These are phyloP conservation scores for Varroa destructor DNA, from an alignment of 1,140 invertebrate genomes.

Conservation along the genomic window DNA sequence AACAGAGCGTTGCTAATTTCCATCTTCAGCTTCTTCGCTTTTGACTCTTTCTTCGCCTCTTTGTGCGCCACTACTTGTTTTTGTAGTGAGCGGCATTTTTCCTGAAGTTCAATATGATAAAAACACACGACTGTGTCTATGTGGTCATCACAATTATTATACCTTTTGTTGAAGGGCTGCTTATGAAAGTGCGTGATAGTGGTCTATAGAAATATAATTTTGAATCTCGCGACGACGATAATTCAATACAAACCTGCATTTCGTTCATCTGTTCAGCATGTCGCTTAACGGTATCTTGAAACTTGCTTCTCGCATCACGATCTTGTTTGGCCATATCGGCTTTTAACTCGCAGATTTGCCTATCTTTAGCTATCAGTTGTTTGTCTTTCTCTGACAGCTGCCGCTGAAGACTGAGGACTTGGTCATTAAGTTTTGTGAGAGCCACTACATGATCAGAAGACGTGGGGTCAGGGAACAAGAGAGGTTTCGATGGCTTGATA, in stretches of 20 bases:
- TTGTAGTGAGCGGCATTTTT: conserved; percentile 38
- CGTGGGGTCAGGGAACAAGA: conserved; percentile 52
- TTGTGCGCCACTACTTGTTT: conserved; percentile 64
- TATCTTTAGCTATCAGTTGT: conserved; percentile 73
- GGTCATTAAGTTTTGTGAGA: conserved; percentile 81
- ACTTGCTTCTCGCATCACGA: conserved; percentile 65
- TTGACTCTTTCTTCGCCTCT: conserved; percentile 53
- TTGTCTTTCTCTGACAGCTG: conserved; percentile 69
- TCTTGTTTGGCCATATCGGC: conserved; percentile 76
- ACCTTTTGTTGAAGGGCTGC: background rate
- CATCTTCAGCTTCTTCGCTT: conserved; percentile 20
- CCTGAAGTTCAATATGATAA: conserved; percentile 36
- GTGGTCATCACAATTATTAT: background rate
- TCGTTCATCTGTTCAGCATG: conserved; percentile 62
- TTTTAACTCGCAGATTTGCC: conserved; percentile 82
- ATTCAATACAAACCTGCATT: conserved; percentile 57
- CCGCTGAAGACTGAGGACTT: conserved; percentile 81
- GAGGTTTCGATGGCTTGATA: conserved; percentile 12
- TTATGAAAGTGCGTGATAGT: too few species aligned
- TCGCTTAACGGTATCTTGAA: conserved; percentile 64
- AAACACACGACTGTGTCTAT: conserved; percentile 9
- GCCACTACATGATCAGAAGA: conserved; percentile 84
- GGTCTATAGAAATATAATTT: background rate
- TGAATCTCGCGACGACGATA: background rate
- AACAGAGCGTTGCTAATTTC: background rate